Evolutionary conservation across 2,888 invertebrate species (phyloP).

Genomic region (Sarcophaga rosellei): DNA sequence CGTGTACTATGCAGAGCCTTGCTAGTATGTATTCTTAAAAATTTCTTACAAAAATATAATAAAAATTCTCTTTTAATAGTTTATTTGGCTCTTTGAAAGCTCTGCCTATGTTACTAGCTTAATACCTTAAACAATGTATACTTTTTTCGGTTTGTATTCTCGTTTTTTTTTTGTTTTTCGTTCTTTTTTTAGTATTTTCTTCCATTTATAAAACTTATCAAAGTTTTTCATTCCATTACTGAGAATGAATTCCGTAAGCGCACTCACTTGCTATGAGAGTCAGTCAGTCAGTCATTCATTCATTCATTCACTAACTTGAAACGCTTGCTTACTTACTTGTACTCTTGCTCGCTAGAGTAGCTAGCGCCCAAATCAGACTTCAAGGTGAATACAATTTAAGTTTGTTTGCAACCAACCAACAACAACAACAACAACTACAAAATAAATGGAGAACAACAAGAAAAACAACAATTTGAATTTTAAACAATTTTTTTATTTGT

Average conservation of each 20-base stretch:
- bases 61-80: not conserved
- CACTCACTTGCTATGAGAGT: not conserved
- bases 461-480: not conserved
- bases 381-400: constrained; percentile 66
- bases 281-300: not conserved
- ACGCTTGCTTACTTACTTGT: not conserved
- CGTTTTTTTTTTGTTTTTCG: not conserved
- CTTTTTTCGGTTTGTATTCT: not conserved
- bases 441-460: not conserved
- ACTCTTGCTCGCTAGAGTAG: not conserved
- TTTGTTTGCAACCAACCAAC: constrained; percentile 56
- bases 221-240: constrained; percentile 33
- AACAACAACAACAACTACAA: not conserved
- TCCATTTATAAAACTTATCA: constrained; percentile 39
- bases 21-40: too few species aligned
- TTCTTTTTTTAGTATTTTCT: constrained; percentile 15
- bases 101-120: not conserved
- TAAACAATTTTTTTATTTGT: not conserved
- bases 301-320: not conserved
- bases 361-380: constrained; percentile 56
- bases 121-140: not conserved
- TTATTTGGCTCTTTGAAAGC: not conserved
- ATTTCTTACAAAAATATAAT: too few species aligned
- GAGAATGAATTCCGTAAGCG: constrained; percentile 28
- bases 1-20: not conserved